These are phyloP conservation scores for Cynopterus sphinx DNA, from an alignment of 2,797 vertebrate species.

Conservation along the genomic window DNA sequence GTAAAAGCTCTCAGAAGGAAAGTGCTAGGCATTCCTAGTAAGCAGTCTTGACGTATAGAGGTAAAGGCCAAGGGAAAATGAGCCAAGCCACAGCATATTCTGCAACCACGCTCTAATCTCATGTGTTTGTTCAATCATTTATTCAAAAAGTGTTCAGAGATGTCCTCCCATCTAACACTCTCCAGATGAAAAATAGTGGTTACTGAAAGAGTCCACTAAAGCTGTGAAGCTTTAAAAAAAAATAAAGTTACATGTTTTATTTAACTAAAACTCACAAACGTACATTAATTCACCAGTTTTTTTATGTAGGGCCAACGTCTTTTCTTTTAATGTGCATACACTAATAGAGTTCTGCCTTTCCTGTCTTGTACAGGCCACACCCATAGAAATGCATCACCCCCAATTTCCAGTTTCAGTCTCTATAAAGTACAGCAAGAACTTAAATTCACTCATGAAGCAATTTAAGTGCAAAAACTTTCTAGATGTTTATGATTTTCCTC, in stretches of 20 bases:
- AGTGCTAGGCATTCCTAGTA: not conserved
- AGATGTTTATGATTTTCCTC: conserved; percentile 27
- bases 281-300: not conserved
- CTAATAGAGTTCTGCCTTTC: not conserved
- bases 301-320: not conserved
- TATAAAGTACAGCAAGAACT: not conserved
- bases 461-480: conserved; percentile 24
- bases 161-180: not conserved
- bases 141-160: not conserved
- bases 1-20: not conserved
- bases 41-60: not conserved
- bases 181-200: not conserved
- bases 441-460: conserved; percentile 27
- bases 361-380: not conserved
- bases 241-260: not conserved
- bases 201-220: not conserved
- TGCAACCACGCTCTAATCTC: not conserved
- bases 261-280: not conserved
- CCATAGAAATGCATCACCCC: not conserved
- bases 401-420: not conserved
- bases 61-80: not conserved
- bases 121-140: not conserved
- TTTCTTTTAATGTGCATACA: not conserved
- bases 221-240: not conserved
- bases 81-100: not conserved